Percentiles rank a stretch among this genome's conserved stretches.
phyloP scores from a whole-genome alignment of 2,113 vertebrate species.

The Channa argus region DNA sequence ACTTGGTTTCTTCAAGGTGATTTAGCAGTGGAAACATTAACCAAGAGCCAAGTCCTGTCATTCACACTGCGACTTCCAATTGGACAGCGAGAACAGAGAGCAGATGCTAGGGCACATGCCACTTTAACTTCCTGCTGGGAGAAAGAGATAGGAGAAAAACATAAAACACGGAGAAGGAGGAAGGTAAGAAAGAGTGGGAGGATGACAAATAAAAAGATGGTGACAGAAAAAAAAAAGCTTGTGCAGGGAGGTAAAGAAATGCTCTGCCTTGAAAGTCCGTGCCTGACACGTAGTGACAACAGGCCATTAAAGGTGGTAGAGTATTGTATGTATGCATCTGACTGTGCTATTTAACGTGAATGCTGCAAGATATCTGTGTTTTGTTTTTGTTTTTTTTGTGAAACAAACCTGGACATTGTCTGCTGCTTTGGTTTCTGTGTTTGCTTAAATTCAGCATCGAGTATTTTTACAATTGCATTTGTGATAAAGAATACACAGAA shows the following conservation, averaged over 20 bases:
- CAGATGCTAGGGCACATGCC: conserved; percentile 77
- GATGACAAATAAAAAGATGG: conserved; percentile 49
- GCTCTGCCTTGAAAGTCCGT: conserved; percentile 20
- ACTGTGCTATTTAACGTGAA: background rate
- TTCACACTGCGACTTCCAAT: conserved; percentile 60
- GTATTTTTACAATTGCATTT: conserved; percentile 20
- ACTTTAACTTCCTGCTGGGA: conserved; percentile 74
- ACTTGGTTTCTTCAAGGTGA: conserved; percentile 41
- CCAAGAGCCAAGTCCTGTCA: conserved; percentile 58
- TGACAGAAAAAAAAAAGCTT: conserved; percentile 18
- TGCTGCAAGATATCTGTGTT: background rate
- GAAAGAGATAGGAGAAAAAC: conserved; percentile 39
- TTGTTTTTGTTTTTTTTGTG: conserved; percentile 3
- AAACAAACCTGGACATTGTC: background rate
- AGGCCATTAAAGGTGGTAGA: background rate
- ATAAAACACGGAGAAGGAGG: conserved; percentile 9
- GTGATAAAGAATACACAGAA: conserved; percentile 20
- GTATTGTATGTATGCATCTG: background rate
- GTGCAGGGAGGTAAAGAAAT: conserved; percentile 3
- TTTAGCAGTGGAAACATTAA: conserved; percentile 53
- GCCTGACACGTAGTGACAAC: conserved; percentile 20
- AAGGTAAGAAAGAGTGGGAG: conserved; percentile 33
- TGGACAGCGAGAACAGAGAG: conserved; percentile 63
- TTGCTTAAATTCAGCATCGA: conserved; percentile 6
- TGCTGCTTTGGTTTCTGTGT: background rate